These are phyloP conservation scores for Spizaetus ornatus DNA, from an alignment of 2,113 vertebrate species.

Conservation along the genomic window DNA sequence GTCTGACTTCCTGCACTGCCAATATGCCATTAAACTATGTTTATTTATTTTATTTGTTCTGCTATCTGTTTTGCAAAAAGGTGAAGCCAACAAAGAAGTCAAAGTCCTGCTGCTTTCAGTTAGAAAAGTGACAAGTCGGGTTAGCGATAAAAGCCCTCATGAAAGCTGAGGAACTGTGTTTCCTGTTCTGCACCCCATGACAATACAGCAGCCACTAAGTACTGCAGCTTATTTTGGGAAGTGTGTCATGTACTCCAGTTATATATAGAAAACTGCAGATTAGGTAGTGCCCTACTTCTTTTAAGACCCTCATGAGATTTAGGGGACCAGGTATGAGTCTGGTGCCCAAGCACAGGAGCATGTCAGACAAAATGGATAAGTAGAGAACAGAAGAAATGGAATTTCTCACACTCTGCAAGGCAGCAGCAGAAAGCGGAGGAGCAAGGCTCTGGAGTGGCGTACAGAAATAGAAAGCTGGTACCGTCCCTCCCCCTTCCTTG, in stretches of 20 bases:
- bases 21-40: neutral
- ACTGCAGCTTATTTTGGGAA: constrained; percentile 33
- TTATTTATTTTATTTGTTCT: neutral
- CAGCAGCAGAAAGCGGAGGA: neutral
- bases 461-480: constrained; percentile 1
- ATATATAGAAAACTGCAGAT: constrained; percentile 9
- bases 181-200: neutral
- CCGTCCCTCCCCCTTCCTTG: neutral
- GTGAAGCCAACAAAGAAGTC: neutral
- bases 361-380: neutral
- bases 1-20: neutral
- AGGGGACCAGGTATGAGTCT: neutral
- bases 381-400: neutral
- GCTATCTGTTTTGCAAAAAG: neutral
- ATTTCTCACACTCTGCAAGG: neutral
- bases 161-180: neutral
- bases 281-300: neutral
- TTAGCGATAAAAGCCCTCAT: neutral
- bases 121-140: neutral
- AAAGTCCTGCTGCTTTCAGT: neutral
- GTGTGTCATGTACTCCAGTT: constrained; percentile 13
- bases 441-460: neutral
- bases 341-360: neutral
- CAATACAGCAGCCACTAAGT: neutral
- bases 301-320: neutral